Evolutionary conservation across 2,797 vertebrate genomes (phyloP).

Genomic region (Enoplosus armatus): DNA sequence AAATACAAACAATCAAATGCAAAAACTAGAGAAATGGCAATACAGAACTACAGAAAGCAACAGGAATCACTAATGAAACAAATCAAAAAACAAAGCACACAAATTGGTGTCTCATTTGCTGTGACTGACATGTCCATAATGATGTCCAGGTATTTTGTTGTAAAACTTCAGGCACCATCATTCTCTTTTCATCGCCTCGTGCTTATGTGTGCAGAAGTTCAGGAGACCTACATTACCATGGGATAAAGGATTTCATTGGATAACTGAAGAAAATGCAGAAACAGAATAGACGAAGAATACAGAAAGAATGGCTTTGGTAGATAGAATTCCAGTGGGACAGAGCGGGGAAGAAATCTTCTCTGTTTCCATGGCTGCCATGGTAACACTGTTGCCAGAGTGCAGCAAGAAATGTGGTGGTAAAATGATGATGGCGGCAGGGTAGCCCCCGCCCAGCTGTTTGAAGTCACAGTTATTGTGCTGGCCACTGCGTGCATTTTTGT

Average conservation of each 20-base stretch:
- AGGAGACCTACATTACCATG: neutral
- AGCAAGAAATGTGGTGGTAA: constrained; percentile 46
- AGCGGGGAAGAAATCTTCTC: constrained; percentile 48
- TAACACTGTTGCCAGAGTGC: constrained; percentile 66
- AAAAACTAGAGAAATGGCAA: constrained; percentile 12
- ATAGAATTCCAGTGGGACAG: constrained; percentile 69
- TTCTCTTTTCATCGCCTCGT: neutral
- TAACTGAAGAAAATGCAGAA: constrained; percentile 18
- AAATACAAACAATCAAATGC: constrained; percentile 33
- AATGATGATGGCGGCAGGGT: constrained; percentile 48
- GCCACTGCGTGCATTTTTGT: constrained; percentile 3
- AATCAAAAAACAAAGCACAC: constrained; percentile 13
- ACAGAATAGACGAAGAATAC: constrained; percentile 34
- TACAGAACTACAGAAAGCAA: neutral
- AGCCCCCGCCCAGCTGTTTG: constrained; percentile 40
- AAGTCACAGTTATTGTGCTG: constrained; percentile 18
- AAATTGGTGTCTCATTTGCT: constrained; percentile 21
- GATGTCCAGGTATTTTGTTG: constrained; percentile 9
- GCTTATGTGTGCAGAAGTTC: neutral
- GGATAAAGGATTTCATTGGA: constrained; percentile 32
- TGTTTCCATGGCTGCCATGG: constrained; percentile 77
- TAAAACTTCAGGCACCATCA: neutral
- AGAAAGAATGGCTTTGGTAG: constrained; percentile 62
- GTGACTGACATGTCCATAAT: constrained; percentile 19
- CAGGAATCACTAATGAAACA: constrained; percentile 15